phyloP scores from a whole-genome alignment of 2,797 vertebrate species.

The Sebastolobus altivelis region DNA sequence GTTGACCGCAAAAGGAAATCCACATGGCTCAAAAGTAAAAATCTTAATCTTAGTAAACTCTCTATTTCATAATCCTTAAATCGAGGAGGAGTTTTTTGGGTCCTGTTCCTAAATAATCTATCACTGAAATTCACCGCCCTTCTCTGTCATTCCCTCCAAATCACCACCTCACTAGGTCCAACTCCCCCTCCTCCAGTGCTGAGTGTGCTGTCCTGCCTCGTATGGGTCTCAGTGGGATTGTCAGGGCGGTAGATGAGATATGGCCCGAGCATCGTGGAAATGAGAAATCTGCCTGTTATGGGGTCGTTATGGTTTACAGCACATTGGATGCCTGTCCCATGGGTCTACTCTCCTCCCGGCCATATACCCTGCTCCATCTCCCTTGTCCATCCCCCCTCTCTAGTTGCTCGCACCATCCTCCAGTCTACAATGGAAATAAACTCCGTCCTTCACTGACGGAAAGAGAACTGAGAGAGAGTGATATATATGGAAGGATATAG shows the following conservation, averaged over 20 bases:
- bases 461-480: neutral
- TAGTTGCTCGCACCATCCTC: neutral
- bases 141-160: constrained; percentile 29
- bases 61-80: neutral
- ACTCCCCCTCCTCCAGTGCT: constrained; percentile 62
- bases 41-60: neutral
- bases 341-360: constrained; percentile 66
- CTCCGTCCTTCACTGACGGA: constrained; percentile 23
- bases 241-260: constrained; percentile 68
- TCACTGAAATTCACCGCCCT: neutral
- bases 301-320: constrained; percentile 77
- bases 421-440: constrained; percentile 17
- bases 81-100: neutral
- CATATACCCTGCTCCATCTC: constrained; percentile 31
- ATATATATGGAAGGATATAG: neutral
- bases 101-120: neutral
- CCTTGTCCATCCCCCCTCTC: constrained; percentile 42
- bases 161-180: constrained; percentile 5
- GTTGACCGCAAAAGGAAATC: neutral
- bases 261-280: constrained; percentile 61
- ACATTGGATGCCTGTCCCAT: constrained; percentile 68
- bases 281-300: constrained; percentile 75
- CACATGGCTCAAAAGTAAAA: neutral
- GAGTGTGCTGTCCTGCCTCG: constrained; percentile 44
- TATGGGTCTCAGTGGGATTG: constrained; percentile 68